A percentile compares a stretch with the other conserved stretches of the same genome.
These are phyloP conservation scores for Eupithecia inturbata DNA, from an alignment of 2,888 invertebrate species.

Conservation along the genomic window DNA sequence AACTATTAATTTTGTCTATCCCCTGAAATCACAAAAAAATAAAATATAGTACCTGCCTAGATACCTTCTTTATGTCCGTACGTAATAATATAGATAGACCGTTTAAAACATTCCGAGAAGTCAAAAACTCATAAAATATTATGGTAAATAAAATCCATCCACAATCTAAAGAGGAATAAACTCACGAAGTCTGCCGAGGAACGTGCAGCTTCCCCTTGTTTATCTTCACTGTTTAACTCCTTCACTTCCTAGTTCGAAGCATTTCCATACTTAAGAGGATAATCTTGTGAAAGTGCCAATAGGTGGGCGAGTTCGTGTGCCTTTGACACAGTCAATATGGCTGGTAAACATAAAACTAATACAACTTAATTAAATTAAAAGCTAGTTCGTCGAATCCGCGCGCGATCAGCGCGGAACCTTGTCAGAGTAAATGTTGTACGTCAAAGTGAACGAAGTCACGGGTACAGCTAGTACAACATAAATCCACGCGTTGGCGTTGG, in stretches of 20 bases:
- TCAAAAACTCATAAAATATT: background rate
- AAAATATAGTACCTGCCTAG: too few relatives aligned
- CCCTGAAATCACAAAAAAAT: too few relatives aligned
- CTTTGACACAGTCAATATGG: background rate
- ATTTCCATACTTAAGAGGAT: background rate
- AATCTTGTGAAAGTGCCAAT: background rate
- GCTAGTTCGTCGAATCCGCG: too few relatives aligned
- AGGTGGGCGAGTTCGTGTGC: background rate
- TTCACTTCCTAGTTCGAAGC: background rate
- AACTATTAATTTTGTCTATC: too few relatives aligned
- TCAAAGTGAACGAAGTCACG: too few relatives aligned
- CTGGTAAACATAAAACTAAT: background rate
- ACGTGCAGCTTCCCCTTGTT: constrained; percentile 2
- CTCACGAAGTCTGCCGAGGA: background rate
- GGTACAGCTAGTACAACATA: too few relatives aligned
- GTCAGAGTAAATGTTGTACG: too few relatives aligned
- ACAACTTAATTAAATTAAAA: background rate
- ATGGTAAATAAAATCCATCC: background rate
- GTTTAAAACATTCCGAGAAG: background rate
- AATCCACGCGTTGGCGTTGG: too few relatives aligned
- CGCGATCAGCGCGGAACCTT: too few relatives aligned
- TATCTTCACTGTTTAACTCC: background rate
- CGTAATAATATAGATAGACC: background rate
- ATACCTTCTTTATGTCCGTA: too few relatives aligned
- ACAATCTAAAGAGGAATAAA: background rate